Evolutionary conservation across 2,888 invertebrate species (phyloP), one percentile per base, ranked within the genome.

Genomic region (Pinctada fucata): DNA sequence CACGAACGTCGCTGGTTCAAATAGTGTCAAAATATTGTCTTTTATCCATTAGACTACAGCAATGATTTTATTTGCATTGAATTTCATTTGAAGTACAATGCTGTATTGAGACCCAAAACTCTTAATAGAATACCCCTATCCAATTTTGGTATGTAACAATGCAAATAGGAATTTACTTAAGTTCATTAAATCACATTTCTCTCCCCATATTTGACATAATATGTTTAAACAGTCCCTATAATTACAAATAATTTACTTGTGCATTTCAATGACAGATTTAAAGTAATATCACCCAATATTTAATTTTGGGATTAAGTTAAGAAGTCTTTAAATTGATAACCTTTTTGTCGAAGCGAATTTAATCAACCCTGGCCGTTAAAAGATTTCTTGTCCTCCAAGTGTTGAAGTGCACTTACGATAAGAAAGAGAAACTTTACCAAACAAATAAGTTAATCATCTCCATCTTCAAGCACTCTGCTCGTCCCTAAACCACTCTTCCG

Each of bases 121-220:
- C 58, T 58, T 58, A 10, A 58, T 13, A 58, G 13, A 58, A 13
- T 13, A 58, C 31, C 31, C 31, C 31, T 31, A 31, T 31, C 31
- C 31, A 31, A 31, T 31, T 31, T 31, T 31, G 31, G 31, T 13
- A 10, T 6, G 58, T 58, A 6, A 10, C 58, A 58, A 58, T 58
- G 58, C 13, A 58, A 58, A 58, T 58, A 58, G 13, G 13, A 58
- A 6, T 13, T 58, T 58, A 13, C 58, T 58, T 58, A 58, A 58
- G 58, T 58, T 58, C 58, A 58, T 58, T 58, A 58, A 58, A 58
- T 58, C 58, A 58, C 6, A 58, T 58, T 58, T 58, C 13, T 58
- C 58, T 10, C 0, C 58, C 58, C 6, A 13, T 10, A 13, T 58
- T 58, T 58, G 58, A 58, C 58, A 58, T 58, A 58, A 58, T 58